phyloP scores from a whole-genome alignment of 2,888 invertebrate species.

The Dasysyrphus albostriatus region DNA sequence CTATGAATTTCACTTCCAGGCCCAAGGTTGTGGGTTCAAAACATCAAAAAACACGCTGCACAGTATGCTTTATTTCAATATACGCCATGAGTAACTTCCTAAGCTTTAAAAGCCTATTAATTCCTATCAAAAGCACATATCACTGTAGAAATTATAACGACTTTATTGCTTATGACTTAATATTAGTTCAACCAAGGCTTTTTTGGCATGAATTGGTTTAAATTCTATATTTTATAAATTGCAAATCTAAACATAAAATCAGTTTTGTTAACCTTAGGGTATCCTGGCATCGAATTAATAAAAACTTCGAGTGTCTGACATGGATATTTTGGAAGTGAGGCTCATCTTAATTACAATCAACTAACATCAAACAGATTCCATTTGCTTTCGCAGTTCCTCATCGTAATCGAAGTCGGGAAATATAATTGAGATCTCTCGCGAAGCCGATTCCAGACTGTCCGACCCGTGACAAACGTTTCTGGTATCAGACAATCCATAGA shows the following conservation, averaged over 20 bases:
- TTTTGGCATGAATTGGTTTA: too few species aligned
- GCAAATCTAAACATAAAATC: not conserved
- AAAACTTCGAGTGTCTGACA: not conserved
- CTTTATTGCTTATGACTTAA: not conserved
- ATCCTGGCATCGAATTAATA: not conserved
- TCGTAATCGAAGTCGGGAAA: slow-evolving; percentile 90
- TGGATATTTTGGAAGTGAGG: not conserved
- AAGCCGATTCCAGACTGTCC: slow-evolving; percentile 89
- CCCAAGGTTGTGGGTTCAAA: too few species aligned
- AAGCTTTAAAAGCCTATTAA: not conserved
- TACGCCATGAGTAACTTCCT: too few species aligned
- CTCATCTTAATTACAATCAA: not conserved
- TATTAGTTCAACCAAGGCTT: not conserved
- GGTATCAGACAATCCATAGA: slow-evolving; percentile 96
- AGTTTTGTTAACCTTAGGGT: not conserved
- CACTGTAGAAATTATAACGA: not conserved
- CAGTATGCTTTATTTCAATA: too few species aligned
- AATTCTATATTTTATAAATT: too few species aligned
- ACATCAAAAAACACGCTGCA: too few species aligned
- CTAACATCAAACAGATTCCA: slow-evolving; percentile 11
- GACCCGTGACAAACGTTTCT: slow-evolving; percentile 98
- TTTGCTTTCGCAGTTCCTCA: slow-evolving; percentile 30
- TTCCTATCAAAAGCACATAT: not conserved
- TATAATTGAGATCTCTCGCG: slow-evolving; percentile 91
- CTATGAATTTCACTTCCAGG: too few species aligned